Conservation (phyloP, 2,888 invertebrate genomes). For the Pristionchus entomophagus region DNA sequence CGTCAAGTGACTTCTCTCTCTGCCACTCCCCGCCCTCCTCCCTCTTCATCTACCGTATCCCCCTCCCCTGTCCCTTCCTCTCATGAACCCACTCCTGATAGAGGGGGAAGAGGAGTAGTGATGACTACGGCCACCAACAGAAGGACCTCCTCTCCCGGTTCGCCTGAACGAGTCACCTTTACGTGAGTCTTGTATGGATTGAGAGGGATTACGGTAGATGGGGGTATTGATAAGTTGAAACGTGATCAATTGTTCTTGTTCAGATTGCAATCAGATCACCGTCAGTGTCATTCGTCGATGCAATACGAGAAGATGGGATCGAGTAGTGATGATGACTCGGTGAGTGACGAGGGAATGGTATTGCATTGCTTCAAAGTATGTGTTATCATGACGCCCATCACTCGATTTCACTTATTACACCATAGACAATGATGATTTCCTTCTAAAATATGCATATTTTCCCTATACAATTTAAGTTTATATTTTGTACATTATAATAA, state of each 20-base stretch:
- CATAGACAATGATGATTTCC: no score
- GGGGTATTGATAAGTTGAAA: neutral
- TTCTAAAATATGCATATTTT: no score
- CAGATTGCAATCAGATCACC: slow-evolving; percentile 2
- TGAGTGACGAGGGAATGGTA: neutral
- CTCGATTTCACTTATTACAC: no score
- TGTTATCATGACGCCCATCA: no score
- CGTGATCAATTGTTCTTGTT: neutral
- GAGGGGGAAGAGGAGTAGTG: neutral
- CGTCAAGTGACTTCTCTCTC: slow-evolving; percentile 44
- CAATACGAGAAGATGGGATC: slow-evolving; percentile 43
- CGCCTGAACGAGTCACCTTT: slow-evolving; percentile 37
- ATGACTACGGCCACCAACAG: neutral
- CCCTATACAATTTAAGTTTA: no score
- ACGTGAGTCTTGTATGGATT: neutral
- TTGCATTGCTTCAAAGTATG: no score
- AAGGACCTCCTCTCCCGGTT: neutral
- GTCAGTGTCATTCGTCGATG: slow-evolving; percentile 45
- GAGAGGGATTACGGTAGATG: no score
- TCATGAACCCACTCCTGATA: slow-evolving; percentile 25
- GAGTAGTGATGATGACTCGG: slow-evolving; percentile 38
- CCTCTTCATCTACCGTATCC: neutral
- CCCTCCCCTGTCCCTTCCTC: neutral
- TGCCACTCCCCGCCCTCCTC: slow-evolving; percentile 31
- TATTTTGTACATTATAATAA: neutral